Percentiles rank a stretch among this genome's conserved stretches.
phyloP scores from a whole-genome alignment of 2,797 vertebrate species.

The Botia kubotai region DNA sequence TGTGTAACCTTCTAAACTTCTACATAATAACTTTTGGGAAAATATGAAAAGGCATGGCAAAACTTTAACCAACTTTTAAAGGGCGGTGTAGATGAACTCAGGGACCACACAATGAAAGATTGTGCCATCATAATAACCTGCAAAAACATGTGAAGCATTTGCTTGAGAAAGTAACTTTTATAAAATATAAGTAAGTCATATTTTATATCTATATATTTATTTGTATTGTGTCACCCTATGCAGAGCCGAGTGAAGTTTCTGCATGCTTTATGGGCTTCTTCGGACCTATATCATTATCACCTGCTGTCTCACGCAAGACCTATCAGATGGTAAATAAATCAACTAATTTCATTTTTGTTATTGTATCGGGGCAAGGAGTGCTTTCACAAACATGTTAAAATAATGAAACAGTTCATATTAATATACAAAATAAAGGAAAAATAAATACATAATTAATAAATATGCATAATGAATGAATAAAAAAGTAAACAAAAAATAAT shows the following conservation, averaged over 20 bases:
- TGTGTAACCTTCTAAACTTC: too few relatives aligned
- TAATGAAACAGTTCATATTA: too few relatives aligned
- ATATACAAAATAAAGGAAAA: too few relatives aligned
- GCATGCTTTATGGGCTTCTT: conserved; percentile 95
- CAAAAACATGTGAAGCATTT: conserved; percentile 29
- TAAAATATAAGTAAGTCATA: too few relatives aligned
- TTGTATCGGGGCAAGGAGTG: background rate
- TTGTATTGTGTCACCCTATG: conserved; percentile 73
- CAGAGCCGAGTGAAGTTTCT: conserved; percentile 95
- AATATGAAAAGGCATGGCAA: too few relatives aligned
- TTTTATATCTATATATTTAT: background rate
- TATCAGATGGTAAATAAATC: conserved; percentile 58
- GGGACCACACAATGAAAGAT: conserved; percentile 94
- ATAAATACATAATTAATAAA: too few relatives aligned
- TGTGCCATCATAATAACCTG: conserved; percentile 94
- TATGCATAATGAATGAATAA: too few relatives aligned
- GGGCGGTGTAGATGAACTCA: conserved; percentile 89
- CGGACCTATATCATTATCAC: conserved; percentile 97
- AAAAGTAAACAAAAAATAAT: too few relatives aligned
- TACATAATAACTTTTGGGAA: too few relatives aligned
- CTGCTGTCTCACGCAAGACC: conserved; percentile 95
- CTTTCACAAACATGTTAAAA: too few relatives aligned
- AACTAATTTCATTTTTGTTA: background rate
- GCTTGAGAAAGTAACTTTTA: background rate
- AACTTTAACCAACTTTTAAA: conserved; percentile 91